Base-by-base conservation (phyloP, 2,888 invertebrate genomes). In the Theretra japonica region DNA sequence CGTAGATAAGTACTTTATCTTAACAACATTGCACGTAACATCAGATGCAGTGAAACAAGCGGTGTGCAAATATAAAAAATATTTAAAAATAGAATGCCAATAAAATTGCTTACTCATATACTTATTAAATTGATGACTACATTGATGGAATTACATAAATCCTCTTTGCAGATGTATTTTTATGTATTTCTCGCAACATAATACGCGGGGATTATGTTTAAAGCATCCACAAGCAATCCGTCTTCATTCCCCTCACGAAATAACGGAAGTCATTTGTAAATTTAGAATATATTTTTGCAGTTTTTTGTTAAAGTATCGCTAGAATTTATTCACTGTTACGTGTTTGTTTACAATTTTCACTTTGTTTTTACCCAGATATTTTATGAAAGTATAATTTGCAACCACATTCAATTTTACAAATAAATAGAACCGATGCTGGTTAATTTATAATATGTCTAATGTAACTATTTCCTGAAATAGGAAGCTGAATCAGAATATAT, bases 171-270 rank as follows among this genome's bases (percentile, higher is more conserved):
- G 21, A 23, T 41, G 15, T 41, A 62, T 41, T 41, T 65, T 41
- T 48, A 23, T 65, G 23, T 48, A 25, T 23, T 23, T 41, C 15
- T 48, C 23, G 65, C 15, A 48, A 65, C 23, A 65, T 48, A 48
- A 65, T 48, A 21, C 65, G 11, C 23, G 41, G n/a, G 48, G 23
- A 62, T 41, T 41, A 23, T 19, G 23, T 65, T 65, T 41, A 65
- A 65, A 65, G 65, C 15, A 41, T 48, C 41, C 41, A 65, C 21
- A 41, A 65, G 65, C 65, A 65, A 65, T 65, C 23, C 48, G 4
- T 65, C 65, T 33, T 65, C 65, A 65, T 65, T 48, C 21, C 21
- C 23, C 41, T 41, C 23, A 41, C 23, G 25, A 4, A 25, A 4
- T 25, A 58, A 58, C 58, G 62, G 65, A 65, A 65, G 65, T 23